These are phyloP conservation scores for Calliopum simillimum DNA, from an alignment of 2,888 invertebrate genomes.

Conservation along the genomic window DNA sequence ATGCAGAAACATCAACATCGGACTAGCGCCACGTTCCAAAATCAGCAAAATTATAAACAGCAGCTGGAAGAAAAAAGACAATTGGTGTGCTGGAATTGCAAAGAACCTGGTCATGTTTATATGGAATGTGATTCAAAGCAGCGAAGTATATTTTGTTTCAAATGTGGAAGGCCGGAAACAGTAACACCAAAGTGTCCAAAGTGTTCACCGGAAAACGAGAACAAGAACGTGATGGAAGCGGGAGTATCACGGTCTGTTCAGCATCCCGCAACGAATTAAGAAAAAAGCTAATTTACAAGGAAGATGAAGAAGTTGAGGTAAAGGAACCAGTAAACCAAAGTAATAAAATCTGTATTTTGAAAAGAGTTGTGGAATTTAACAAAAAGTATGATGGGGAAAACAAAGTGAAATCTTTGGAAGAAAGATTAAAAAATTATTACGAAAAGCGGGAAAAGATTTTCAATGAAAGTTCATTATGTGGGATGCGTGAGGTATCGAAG, in stretches of 20 bases:
- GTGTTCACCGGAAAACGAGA: conserved; percentile 11
- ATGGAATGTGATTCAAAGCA: too few species aligned
- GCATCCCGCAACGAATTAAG: neutral
- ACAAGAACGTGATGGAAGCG: neutral
- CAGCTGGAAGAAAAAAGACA: too few species aligned
- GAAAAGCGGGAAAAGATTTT: neutral
- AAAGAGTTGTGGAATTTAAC: too few species aligned
- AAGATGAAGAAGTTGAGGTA: neutral
- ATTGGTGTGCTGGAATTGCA: too few species aligned
- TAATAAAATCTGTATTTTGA: too few species aligned
- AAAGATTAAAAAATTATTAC: neutral
- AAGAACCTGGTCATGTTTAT: too few species aligned
- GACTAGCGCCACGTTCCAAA: too few species aligned
- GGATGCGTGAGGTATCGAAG: neutral
- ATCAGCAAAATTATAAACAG: too few species aligned
- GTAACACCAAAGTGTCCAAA: conserved; percentile 22
- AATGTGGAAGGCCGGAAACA: neutral
- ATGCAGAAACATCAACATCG: too few species aligned
- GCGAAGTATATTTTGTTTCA: too few species aligned
- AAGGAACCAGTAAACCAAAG: neutral
- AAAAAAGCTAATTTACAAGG: neutral
- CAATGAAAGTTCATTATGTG: neutral
- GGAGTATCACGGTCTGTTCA: neutral
- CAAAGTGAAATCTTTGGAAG: neutral
- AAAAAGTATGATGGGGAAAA: neutral